Base-by-base conservation (phyloP, 2,888 invertebrate genomes). In the Meliscaeva auricollis region DNA sequence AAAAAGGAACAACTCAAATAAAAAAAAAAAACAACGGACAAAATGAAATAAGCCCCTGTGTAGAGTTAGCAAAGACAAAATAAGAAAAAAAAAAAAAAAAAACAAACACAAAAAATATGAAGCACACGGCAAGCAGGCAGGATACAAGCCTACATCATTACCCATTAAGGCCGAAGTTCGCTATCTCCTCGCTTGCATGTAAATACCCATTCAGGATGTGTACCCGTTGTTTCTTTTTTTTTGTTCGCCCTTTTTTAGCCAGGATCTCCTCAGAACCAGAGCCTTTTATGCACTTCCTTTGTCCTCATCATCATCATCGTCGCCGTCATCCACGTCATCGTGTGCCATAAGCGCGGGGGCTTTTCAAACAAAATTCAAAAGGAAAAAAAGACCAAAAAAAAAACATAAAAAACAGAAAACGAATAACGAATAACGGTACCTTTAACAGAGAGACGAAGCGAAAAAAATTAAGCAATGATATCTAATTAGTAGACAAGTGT, bases 401-500 rank as follows among this genome's bases (percentile, higher is more conserved):
- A 76, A 52, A 58, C 46, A 30, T 30, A 2, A 17, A 69, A 78
- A 58, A 76, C 46, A 62, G 46, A 26, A 32, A 83, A 73, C 75
- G 68, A 62, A 68, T 70, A 75, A n/a, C 38, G 50, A 66, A 66
- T 66, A 38, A 66, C 66, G 66, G 66, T 66, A 66, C 50, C 50
- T 52, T 75, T 30, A 56, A 68, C 66, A 70, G 48, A 13, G 74
- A 87, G 81, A 75, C 75, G 66, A 78, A 79, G 76, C 74, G 77
- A 74, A 78, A 85, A 87, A 90, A 91, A 91, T 91, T 91, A 91
- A 90, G 89, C 89, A 88, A 88, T 88, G 90, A 90, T 90, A 91
- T 90, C 91, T 91, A 91, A 91, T 91, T 91, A 91, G 91, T 87
- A 88, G 88, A 89, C 88, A 88, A 89, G 90, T 90, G 90, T 90